These are phyloP conservation scores for Eretmocerus hayati DNA, from an alignment of 2,888 invertebrate genomes.

Conservation along the genomic window DNA sequence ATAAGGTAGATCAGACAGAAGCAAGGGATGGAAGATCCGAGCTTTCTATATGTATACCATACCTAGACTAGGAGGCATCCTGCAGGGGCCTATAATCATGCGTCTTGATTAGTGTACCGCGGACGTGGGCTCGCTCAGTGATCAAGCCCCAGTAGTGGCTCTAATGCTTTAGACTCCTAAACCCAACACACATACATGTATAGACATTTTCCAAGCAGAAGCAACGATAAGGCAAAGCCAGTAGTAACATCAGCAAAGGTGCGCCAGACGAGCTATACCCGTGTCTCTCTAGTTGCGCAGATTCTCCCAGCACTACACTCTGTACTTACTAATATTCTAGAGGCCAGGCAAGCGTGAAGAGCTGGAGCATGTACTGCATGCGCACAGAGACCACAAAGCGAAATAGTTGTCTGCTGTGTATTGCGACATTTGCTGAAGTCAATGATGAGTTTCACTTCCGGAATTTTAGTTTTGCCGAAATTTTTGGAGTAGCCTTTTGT, in stretches of 20 bases:
- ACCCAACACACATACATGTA: too few species aligned
- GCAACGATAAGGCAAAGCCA: not conserved
- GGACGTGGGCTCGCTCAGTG: constrained; percentile 34
- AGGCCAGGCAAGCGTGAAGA: constrained; percentile 16
- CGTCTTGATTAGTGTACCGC: constrained; percentile 46
- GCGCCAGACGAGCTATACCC: not conserved
- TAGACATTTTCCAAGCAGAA: not conserved
- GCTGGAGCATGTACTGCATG: not conserved
- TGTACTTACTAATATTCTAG: constrained; percentile 32
- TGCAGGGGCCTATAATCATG: constrained; percentile 47
- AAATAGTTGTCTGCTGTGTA: too few species aligned
- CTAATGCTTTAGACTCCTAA: constrained; percentile 37
- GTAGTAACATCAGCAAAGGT: too few species aligned
- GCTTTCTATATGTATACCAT: too few species aligned
- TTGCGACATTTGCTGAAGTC: too few species aligned
- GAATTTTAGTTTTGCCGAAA: too few species aligned
- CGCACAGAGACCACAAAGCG: too few species aligned
- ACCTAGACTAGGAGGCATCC: too few species aligned
- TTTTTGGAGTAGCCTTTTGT: too few species aligned
- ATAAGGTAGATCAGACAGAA: too few species aligned
- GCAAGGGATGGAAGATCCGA: too few species aligned
- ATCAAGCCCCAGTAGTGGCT: constrained; percentile 40
- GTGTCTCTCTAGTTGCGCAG: constrained; percentile 30
- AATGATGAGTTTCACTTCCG: too few species aligned
- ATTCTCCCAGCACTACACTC: constrained; percentile 22